phyloP scores from a whole-genome alignment of 35 echinoderm and acorn worm genomes.

The Acanthaster planci region DNA sequence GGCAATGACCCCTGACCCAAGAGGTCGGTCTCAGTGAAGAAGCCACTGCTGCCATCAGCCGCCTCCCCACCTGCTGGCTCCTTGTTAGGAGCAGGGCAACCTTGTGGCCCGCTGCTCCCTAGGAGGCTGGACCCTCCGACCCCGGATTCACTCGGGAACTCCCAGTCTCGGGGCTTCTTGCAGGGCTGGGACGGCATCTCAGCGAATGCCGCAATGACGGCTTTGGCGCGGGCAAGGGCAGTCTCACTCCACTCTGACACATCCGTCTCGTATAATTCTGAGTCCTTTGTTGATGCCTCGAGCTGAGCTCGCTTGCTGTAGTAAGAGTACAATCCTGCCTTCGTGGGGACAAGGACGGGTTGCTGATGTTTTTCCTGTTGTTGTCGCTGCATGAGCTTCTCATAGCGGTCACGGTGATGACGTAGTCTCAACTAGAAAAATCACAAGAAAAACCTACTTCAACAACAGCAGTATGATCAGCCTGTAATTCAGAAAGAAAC shows the following conservation, averaged over 20 bases:
- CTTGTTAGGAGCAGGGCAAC: neutral
- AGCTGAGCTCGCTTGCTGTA: constrained; percentile 33
- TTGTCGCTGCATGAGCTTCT: constrained; percentile 35
- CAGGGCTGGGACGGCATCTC: neutral
- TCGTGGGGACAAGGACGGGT: constrained; percentile 30
- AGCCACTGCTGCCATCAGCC: constrained; percentile 34
- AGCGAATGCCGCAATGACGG: neutral
- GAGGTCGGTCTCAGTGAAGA: constrained; percentile 54
- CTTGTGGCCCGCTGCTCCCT: neutral
- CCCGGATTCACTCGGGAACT: constrained; percentile 41
- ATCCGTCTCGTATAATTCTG: neutral
- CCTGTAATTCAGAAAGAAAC: no score
- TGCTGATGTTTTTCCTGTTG: constrained; percentile 4
- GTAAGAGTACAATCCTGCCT: constrained; percentile 41
- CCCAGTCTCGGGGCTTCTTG: constrained; percentile 6
- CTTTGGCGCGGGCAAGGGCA: neutral
- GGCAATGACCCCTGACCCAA: neutral
- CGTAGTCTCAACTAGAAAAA: constrained; percentile 50
- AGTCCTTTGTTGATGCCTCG: neutral
- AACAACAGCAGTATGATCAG: neutral
- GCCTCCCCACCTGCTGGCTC: constrained; percentile 25
- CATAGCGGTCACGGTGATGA: constrained; percentile 57
- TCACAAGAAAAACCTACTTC: neutral
- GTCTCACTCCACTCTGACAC: neutral
- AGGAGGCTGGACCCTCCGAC: constrained; percentile 35